phyloP scores from a whole-genome alignment of 2,113 vertebrate species.

The Sinocyclocheilus anophthalmus region DNA sequence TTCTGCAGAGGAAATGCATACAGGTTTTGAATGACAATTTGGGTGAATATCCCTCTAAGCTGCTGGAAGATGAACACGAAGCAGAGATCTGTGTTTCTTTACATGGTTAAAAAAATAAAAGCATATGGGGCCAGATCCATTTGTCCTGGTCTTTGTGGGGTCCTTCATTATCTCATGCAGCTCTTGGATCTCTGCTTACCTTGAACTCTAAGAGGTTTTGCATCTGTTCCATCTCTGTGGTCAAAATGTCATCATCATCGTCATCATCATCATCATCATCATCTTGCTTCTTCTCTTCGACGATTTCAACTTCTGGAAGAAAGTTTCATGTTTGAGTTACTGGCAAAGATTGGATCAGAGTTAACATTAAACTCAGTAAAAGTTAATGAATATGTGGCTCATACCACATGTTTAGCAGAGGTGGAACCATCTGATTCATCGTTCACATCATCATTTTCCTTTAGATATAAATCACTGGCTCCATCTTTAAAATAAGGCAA shows the following conservation, averaged over 20 bases:
- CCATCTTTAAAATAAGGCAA: slow-evolving; percentile 76
- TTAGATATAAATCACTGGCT: slow-evolving; percentile 79
- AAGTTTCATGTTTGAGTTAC: slow-evolving; percentile 38
- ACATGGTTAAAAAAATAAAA: neutral
- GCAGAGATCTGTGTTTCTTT: neutral
- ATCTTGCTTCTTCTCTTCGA: slow-evolving; percentile 86
- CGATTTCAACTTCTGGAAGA: slow-evolving; percentile 90
- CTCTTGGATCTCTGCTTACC: slow-evolving; percentile 70
- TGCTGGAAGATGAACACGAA: neutral
- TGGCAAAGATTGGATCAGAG: no score
- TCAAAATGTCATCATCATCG: slow-evolving; percentile 82
- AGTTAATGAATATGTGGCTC: slow-evolving; percentile 15
- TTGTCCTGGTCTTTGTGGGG: neutral
- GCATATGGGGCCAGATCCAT: neutral
- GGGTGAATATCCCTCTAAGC: neutral
- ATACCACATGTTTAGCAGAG: slow-evolving; percentile 87
- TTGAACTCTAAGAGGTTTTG: slow-evolving; percentile 91
- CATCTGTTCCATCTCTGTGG: slow-evolving; percentile 89
- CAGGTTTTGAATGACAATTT: neutral
- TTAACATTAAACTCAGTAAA: neutral
- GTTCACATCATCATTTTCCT: slow-evolving; percentile 73
- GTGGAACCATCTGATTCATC: slow-evolving; percentile 73
- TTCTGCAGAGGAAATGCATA: neutral
- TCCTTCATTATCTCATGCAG: neutral
- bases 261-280: slow-evolving; percentile 86